A percentile compares a stretch with the other conserved stretches of the same genome.
Evolutionary conservation across 2,888 invertebrate species (phyloP).

Genomic region (Ametastegia equiseti): DNA sequence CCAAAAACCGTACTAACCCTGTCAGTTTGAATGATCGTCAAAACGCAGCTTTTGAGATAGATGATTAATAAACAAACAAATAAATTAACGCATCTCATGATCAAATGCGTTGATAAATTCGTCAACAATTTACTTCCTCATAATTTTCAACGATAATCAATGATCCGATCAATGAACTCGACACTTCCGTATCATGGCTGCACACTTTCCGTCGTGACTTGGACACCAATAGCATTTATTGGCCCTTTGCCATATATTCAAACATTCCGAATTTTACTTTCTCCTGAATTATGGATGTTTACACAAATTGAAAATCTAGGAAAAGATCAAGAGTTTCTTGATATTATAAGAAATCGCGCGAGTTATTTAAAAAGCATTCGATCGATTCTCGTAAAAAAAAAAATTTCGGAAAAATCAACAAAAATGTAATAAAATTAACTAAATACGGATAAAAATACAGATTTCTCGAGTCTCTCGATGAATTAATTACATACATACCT

Average conservation of each 20-base stretch:
- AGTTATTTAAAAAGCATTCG: neutral
- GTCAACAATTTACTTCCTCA: neutral
- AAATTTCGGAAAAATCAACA: neutral
- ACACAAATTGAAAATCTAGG: too few species aligned
- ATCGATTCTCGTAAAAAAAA: neutral
- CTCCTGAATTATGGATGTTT: neutral
- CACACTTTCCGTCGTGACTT: neutral
- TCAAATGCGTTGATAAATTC: neutral
- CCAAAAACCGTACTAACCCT: too few species aligned
- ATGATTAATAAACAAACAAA: too few species aligned
- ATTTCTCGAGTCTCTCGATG: neutral
- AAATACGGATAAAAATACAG: neutral
- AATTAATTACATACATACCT: too few species aligned
- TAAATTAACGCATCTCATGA: too few species aligned
- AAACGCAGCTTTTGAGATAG: too few species aligned
- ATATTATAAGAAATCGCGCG: too few species aligned
- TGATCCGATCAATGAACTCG: slow-evolving; percentile 19
- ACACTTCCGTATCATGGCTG: neutral
- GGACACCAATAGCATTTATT: neutral
- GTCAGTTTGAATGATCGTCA: too few species aligned
- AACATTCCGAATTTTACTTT: slow-evolving; percentile 1
- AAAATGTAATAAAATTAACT: neutral
- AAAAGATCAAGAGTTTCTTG: too few species aligned
- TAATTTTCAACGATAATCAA: neutral
- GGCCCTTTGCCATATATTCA: slow-evolving; percentile 17